phyloP scores from a whole-genome alignment of 2,113 vertebrate species.

The Acanthisitta chloris region DNA sequence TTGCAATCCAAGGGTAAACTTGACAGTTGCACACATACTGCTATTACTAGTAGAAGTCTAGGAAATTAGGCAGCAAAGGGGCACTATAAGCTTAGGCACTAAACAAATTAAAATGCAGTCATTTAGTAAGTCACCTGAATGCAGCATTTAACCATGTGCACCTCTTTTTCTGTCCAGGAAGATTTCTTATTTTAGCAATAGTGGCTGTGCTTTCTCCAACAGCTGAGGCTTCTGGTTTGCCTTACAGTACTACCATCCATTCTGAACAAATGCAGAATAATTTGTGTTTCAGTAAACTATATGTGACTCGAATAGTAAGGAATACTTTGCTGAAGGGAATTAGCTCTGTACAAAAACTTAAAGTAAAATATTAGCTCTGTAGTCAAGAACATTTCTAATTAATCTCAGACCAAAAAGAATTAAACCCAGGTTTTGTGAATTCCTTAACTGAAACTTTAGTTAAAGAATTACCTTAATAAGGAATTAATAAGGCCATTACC shows the following conservation, averaged over 20 bases:
- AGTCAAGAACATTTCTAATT: not conserved
- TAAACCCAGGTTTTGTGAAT: not conserved
- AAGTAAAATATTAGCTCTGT: not conserved
- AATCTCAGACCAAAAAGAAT: not conserved
- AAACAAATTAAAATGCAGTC: not conserved
- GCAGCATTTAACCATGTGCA: not conserved
- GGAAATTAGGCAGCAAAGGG: not conserved
- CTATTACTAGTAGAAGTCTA: not conserved
- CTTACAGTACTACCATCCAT: not conserved
- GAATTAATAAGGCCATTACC: not conserved
- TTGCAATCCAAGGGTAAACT: not conserved
- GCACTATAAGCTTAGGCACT: not conserved
- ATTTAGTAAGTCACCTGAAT: not conserved
- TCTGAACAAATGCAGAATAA: not conserved
- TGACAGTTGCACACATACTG: not conserved
- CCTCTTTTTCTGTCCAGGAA: not conserved
- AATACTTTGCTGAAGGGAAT: not conserved
- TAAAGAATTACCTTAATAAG: not conserved
- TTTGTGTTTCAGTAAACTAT: not conserved
- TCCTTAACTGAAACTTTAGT: not conserved
- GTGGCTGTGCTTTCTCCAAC: not conserved
- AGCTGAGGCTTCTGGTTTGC: not conserved
- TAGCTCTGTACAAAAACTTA: not conserved
- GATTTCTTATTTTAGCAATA: not conserved
- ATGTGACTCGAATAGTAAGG: not conserved